Percentiles rank a stretch among this genome's conserved stretches.
Evolutionary conservation across 2,888 invertebrate genomes (phyloP).

Genomic region (Sthenelais limicola): DNA sequence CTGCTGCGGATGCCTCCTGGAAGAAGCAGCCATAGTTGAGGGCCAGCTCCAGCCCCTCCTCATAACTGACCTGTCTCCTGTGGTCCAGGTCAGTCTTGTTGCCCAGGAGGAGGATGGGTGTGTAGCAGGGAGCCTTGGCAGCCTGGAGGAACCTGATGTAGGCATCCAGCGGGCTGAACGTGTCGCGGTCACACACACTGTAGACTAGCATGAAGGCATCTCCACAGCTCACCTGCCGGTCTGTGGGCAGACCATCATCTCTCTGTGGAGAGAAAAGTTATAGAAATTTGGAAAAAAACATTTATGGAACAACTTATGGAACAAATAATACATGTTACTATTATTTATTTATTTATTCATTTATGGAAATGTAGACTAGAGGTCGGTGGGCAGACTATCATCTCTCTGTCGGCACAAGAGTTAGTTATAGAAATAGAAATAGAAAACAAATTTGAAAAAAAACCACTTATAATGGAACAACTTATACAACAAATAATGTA

Average conservation of each 20-base stretch:
- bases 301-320: background rate
- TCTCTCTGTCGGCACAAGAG: too few relatives aligned
- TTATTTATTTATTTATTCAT: too few relatives aligned
- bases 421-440: too few relatives aligned
- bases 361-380: too few relatives aligned
- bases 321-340: background rate
- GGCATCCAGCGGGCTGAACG: constrained; percentile 76
- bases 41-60: constrained; percentile 60
- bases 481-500: too few relatives aligned
- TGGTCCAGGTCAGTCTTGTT: constrained; percentile 83
- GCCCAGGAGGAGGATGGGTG: constrained; percentile 83
- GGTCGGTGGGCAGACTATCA: too few relatives aligned
- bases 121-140: constrained; percentile 78
- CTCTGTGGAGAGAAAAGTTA: background rate
- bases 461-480: too few relatives aligned
- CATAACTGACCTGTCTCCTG: constrained; percentile 77
- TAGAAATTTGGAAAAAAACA: background rate
- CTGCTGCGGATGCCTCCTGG: constrained; percentile 64
- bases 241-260: constrained; percentile 14
- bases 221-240: constrained; percentile 76
- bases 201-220: constrained; percentile 88
- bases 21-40: constrained; percentile 59
- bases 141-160: constrained; percentile 15
- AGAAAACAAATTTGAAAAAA: too few relatives aligned
- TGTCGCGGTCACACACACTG: constrained; percentile 83